These are phyloP conservation scores for Takifugu rubripes DNA, from an alignment of 2,797 vertebrate species.

Conservation along the genomic window DNA sequence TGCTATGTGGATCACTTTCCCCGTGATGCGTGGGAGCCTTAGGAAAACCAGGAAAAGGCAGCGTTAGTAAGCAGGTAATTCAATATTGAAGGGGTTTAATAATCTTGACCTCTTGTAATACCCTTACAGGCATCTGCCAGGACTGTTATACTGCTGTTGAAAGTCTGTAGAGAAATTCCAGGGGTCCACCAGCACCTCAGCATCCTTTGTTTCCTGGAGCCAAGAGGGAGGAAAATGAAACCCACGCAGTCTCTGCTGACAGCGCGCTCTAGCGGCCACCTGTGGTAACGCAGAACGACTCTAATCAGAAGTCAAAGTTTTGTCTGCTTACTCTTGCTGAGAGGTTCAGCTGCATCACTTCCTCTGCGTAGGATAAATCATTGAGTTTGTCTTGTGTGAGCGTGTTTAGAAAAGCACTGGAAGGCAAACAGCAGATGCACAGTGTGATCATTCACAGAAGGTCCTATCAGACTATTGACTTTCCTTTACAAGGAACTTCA, in stretches of 20 bases:
- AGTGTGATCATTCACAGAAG: constrained; percentile 2
- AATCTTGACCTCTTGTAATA: background rate
- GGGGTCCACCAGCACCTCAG: constrained; percentile 15
- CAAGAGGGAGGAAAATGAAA: constrained; percentile 7
- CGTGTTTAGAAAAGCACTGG: constrained; percentile 32
- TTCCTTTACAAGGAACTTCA: constrained; percentile 1
- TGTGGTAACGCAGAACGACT: constrained; percentile 3
- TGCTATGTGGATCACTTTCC: background rate
- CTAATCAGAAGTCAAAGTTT: background rate
- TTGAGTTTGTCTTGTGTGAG: constrained; percentile 16
- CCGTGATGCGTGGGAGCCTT: constrained; percentile 18
- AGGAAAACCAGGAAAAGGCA: constrained; percentile 6
- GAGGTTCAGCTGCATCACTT: constrained; percentile 45
- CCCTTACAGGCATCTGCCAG: background rate
- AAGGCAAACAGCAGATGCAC: constrained; percentile 18
- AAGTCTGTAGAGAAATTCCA: background rate
- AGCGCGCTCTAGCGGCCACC: constrained; percentile 11
- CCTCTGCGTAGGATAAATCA: constrained; percentile 56
- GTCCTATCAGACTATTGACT: background rate
- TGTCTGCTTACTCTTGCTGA: constrained; percentile 1
- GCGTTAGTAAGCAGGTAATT: background rate
- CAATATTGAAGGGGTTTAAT: background rate
- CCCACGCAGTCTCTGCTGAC: background rate
- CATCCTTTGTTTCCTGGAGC: constrained; percentile 38
- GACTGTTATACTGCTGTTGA: background rate